Percentiles rank a stretch among this genome's conserved stretches.
Conservation (phyloP, 2,888 invertebrate species). For the Dryococelus australis region DNA sequence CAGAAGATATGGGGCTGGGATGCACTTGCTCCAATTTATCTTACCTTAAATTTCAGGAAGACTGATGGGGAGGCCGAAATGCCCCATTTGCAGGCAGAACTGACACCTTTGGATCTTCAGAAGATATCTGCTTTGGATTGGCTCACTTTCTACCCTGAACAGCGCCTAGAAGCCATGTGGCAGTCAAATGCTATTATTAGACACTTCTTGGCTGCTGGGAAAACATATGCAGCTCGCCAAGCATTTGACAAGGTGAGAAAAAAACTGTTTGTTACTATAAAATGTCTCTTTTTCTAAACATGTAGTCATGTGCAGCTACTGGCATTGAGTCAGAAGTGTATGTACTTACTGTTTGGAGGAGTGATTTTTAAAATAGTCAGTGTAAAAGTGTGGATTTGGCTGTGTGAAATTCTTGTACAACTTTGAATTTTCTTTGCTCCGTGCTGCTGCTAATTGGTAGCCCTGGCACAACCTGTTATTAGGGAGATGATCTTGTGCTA, state of each 20-base stretch:
- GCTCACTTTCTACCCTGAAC: constrained; percentile 80
- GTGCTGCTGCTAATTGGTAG: no score
- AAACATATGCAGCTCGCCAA: constrained; percentile 81
- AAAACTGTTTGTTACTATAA: not conserved
- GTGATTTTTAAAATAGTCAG: no score
- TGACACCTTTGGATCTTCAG: constrained; percentile 73
- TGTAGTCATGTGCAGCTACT: no score
- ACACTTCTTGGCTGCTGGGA: constrained; percentile 80
- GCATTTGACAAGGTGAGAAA: constrained; percentile 70
- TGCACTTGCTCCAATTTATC: no score
- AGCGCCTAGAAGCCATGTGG: constrained; percentile 81
- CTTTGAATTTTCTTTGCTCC: no score
- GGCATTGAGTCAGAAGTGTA: not conserved
- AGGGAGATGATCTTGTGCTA: no score
- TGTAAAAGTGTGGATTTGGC: no score
- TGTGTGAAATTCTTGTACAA: no score
- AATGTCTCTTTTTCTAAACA: not conserved
- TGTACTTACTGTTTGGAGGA: not conserved
- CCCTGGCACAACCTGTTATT: no score
- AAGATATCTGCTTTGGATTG: constrained; percentile 86
- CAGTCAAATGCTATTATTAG: constrained; percentile 91
- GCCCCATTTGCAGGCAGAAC: constrained; percentile 59
- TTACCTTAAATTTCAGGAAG: constrained; percentile 47
- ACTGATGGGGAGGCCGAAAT: not conserved
- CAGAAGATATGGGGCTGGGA: no score